These are phyloP conservation scores for Grantiella picta DNA, from an alignment of 2,113 vertebrate genomes.

Conservation along the genomic window DNA sequence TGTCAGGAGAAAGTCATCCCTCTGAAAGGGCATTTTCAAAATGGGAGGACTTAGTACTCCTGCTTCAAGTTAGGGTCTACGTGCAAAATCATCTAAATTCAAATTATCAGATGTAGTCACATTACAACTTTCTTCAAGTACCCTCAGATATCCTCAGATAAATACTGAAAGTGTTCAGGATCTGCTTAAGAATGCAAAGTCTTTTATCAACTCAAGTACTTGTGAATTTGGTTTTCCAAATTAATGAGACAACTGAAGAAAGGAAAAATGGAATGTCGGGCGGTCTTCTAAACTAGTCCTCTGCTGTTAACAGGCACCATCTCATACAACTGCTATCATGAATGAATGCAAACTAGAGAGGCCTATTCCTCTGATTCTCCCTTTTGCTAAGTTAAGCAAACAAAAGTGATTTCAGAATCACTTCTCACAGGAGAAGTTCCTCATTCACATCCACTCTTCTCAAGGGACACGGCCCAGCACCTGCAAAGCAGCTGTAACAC, in stretches of 20 bases:
- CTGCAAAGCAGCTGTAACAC: background rate
- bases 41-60: background rate
- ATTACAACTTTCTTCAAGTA: background rate
- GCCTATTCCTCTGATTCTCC: background rate
- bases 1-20: background rate
- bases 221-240: background rate
- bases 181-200: background rate
- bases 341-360: background rate
- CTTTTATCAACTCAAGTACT: background rate
- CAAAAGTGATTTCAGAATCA: background rate
- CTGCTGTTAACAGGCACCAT: background rate
- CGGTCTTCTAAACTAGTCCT: background rate
- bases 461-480: background rate
- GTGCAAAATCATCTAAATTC: background rate
- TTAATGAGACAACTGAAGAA: background rate
- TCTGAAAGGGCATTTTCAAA: background rate
- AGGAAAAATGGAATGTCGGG: background rate
- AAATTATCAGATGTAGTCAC: background rate
- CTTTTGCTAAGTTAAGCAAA: background rate
- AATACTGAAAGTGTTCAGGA: background rate
- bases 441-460: background rate
- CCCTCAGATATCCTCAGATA: background rate
- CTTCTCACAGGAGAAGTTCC: background rate
- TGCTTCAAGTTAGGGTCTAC: background rate
- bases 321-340: background rate